Base-by-base conservation (phyloP, 2,113 vertebrate species). In the Odontophorus gujanensis region DNA sequence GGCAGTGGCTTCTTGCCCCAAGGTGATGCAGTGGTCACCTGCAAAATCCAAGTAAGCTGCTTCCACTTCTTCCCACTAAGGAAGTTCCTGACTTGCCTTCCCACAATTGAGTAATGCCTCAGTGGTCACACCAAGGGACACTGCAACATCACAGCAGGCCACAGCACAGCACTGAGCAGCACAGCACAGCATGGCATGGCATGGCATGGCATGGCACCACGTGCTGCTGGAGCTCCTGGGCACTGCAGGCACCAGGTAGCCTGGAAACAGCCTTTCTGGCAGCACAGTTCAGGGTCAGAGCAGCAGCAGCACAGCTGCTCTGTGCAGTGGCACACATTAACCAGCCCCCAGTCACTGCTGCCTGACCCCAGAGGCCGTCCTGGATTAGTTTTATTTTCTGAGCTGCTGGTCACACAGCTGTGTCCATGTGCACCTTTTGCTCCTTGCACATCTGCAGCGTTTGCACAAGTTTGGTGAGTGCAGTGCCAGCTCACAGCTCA, bases 341-440 rank as follows among this genome's bases (percentile, higher is more conserved):
- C 38, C 34, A 13, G 18, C 15, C 30, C 12, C 24, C 25, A 34
- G 48, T 21, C 72, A 26, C 18, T 17, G 6, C 62, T n/a, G 69
- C 53, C 45, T 3, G 0, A 36, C 30, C 51, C 32, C 7, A 2
- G 15, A 24, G 28, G 34, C 36, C 3, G 26, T 34, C 50, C 42
- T 15, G 73, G 57, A 38, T 12, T 0, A 9, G 16, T 25, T 69
- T 36, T 30, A 5, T 50, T 57, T 58, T 65, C 36, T 16, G 32
- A 69, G 79, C 63, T 51, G 59, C 1, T 1, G 19, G n/a, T 62
- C 47, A 16, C 9, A 20, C 0, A 1, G 58, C 63, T 15, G 34
- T 5, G 0, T 7, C 26, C 62, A 3, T 16, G 3, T 1, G 6
- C 45, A 36, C 43, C 21, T 1, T 17, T 1, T 1, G 22, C n/a